Evolutionary conservation across 2,113 vertebrate species (phyloP).

Genomic region (Hipposideros armiger): DNA sequence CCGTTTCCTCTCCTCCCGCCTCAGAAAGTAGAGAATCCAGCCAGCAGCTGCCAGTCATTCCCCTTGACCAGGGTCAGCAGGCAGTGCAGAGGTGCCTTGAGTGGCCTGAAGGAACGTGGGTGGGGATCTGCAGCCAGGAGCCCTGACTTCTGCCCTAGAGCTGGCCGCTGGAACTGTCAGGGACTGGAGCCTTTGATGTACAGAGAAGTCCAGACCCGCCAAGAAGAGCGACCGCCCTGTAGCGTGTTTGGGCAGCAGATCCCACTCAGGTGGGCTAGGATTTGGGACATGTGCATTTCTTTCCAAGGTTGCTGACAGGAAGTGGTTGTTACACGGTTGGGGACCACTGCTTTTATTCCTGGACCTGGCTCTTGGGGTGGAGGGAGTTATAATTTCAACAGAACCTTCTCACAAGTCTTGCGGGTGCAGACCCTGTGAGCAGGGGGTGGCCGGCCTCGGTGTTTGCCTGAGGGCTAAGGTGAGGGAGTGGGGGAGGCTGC

Average conservation of each 20-base stretch:
- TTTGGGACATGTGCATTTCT: background rate
- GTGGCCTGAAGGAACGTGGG: rapidly evolving
- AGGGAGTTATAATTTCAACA: too few relatives aligned
- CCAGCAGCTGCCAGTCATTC: background rate
- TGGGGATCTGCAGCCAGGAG: background rate
- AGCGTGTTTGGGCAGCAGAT: background rate
- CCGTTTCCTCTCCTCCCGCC: background rate
- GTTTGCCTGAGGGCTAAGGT: background rate
- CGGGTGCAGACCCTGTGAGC: rapidly evolving
- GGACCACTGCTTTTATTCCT: background rate
- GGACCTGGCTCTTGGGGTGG: background rate
- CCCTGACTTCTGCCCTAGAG: background rate
- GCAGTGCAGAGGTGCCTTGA: background rate
- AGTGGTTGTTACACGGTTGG: background rate
- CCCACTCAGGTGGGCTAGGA: background rate
- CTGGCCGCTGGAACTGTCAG: background rate
- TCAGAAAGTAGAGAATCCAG: background rate
- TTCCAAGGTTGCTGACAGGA: background rate
- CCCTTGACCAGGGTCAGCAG: background rate
- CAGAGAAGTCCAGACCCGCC: background rate
- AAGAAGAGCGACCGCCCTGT: background rate
- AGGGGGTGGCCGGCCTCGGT: background rate
- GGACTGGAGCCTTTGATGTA: too few relatives aligned
- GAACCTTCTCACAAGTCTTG: background rate
- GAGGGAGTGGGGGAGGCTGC: background rate